Evolutionary conservation across 1,140 invertebrate genomes (phyloP), one percentile per base, ranked within the genome.

Genomic region (Neodiprion fabricii): DNA sequence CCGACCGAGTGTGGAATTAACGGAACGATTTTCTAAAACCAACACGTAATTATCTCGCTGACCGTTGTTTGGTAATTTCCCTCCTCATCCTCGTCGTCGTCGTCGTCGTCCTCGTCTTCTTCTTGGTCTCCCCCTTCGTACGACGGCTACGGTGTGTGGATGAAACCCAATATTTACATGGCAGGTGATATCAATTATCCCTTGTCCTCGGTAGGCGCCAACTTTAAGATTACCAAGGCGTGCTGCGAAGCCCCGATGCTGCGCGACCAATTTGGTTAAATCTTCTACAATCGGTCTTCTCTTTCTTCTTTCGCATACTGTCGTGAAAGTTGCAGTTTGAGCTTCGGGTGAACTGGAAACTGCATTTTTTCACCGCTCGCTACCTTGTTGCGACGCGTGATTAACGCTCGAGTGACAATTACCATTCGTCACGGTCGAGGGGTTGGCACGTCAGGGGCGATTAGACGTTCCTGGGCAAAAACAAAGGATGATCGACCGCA

Each of bases 111-210:
- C 71, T 40, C 53, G 70, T 21, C 17, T 21, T 21, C 17, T 21
- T 21, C 17, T 21, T 21, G 17, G 17, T 21, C 17, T 61, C 66
- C 70, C 65, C 48, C 40, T 70, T 74, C 50, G 14, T 47, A 9
- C n/a, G 47, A 74, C 65, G 78, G 53, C 48, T 50, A 69, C 74
- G 75, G 61, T 70, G 71, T 75, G 70, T 71, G 73, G 81, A 79
- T 81, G 81, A 82, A 79, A 86, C 80, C 84, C 82, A 79, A 86
- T 85, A 83, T 86, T 88, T 86, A 86, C 85, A 85, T 84, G 85
- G 83, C 83, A 84, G 87, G 86, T 87, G 86, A 87, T 87, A 87
- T 88, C 86, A 87, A 88, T 88, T 88, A 87, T 81, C 77, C 73
- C 77, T 75, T 40, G 28, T 40, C 28, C 53, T 61, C 76, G 14